These are phyloP conservation scores for Chloebia gouldiae DNA, from an alignment of 2,113 vertebrate species.

Conservation along the genomic window DNA sequence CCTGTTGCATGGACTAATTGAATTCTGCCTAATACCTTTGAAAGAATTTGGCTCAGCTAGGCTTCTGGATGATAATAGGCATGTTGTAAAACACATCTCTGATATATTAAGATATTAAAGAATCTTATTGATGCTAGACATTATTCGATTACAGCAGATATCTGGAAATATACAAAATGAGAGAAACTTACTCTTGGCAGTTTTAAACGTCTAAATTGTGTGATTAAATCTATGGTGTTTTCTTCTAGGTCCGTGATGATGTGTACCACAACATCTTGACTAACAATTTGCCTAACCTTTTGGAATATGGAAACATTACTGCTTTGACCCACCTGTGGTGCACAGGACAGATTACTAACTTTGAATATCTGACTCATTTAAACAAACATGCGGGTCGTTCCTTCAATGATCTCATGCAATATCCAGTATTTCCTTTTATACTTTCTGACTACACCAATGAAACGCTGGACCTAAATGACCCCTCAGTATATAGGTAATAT, in stretches of 20 bases:
- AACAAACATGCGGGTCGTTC: conserved; percentile 98
- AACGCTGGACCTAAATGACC: conserved; percentile 88
- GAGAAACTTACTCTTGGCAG: background rate
- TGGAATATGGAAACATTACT: conserved; percentile 96
- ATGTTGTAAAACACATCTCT: background rate
- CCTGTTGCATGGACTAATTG: background rate
- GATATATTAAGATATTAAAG: background rate
- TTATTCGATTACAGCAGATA: background rate
- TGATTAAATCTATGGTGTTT: background rate
- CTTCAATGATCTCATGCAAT: conserved; percentile 99
- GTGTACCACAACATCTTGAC: conserved; percentile 96
- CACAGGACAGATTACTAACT: conserved; percentile 96
- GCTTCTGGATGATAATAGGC: background rate
- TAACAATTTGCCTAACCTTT: conserved; percentile 93
- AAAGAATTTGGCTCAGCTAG: background rate
- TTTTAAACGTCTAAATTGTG: background rate
- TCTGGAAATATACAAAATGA: background rate
- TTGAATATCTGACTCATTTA: conserved; percentile 97
- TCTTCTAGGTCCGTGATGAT: conserved; percentile 89
- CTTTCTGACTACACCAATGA: conserved; percentile 91
- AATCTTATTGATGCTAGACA: background rate
- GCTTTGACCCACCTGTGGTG: conserved; percentile 97
- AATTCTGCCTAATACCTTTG: background rate
- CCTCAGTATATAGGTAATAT: conserved; percentile 85
- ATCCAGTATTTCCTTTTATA: conserved; percentile 97